phyloP scores from a whole-genome alignment of 2,797 vertebrate species.

The Pipistrellus pipistrellus region DNA sequence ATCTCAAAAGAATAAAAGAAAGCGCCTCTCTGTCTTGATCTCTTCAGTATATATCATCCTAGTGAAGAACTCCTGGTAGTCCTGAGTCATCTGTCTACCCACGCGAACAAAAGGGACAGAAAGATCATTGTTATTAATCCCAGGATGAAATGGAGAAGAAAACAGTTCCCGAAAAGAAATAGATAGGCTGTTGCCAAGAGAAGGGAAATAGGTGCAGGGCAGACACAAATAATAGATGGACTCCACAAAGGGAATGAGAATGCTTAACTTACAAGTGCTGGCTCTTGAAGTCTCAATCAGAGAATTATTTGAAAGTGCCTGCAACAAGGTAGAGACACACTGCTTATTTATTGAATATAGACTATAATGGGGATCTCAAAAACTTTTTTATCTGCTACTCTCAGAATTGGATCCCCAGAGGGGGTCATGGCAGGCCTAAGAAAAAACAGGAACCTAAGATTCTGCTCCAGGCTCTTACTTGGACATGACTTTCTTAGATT shows the following conservation, averaged over 20 bases:
- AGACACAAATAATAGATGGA: neutral
- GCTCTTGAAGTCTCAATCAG: neutral
- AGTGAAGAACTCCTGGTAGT: neutral
- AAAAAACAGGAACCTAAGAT: neutral
- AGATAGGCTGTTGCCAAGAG: neutral
- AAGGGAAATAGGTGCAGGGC: neutral
- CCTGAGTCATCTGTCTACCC: conserved; percentile 5
- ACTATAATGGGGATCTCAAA: neutral
- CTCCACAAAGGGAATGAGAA: neutral
- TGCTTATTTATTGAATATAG: conserved; percentile 32
- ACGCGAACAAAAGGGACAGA: neutral
- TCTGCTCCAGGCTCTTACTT: neutral
- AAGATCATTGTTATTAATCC: conserved; percentile 37
- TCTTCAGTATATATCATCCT: conserved; percentile 8
- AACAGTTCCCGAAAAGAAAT: neutral
- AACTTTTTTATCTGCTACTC: conserved; percentile 12
- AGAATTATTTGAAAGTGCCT: conserved; percentile 56
- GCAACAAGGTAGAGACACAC: neutral
- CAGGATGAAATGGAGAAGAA: conserved; percentile 32
- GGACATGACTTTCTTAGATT: neutral
- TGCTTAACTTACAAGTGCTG: neutral
- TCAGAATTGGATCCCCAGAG: neutral
- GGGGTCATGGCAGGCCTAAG: neutral
- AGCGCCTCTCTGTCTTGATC: neutral
- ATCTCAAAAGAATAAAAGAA: conserved; percentile 24